Base-by-base conservation (phyloP, 37 sponge, comb jelly and placozoan genomes). In the Ianthella basta region DNA sequence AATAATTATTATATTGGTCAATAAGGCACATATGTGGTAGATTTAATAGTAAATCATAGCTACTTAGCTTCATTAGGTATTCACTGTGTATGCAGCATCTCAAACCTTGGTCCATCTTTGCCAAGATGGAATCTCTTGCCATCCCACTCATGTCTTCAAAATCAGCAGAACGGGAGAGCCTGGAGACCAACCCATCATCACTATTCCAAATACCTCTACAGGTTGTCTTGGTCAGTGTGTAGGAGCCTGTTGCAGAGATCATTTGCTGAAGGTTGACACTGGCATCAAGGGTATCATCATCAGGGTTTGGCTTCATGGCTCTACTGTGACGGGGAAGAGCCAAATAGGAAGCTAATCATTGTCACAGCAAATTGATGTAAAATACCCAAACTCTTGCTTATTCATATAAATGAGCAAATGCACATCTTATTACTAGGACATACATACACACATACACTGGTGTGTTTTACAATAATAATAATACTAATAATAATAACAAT, bases 61-160 rank as follows among this genome's bases (percentile, higher is more conserved):
- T n/a, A 36, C 37, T 54, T 32, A 82, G 37, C 65, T 82, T 2
- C 23, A 36, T 27, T 29, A 8, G 25, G 59, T 29, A 16, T 55
- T 55, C 53, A 55, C 13, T 80, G 55, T 72, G 6, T 10, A 72
- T 72, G 35, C 3, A 72, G 32, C 30, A 25, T 29, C 25, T 30
- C 80, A 30, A 15, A 82, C 82, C 44, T 23, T 82, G 41, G 60
- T 84, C 64, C 29, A 84, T 57, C 23, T 56, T 56, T 25, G 85
- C 85, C 39, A 30, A 14, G 18, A 84, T 72, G 4, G 73, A 40
- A 75, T 73, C 75, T 41, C 19, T 56, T 6, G 35, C 41, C 29
- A 73, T 23, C 4, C 72, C 40, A n/a, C 15, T 19, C 16, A 21
- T 16, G 21, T 74, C 75, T 20, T 72, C 37, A 1, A 19, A 16